phyloP scores from a whole-genome alignment of 1,140 invertebrate genomes.

The Tetramorium simillimum region DNA sequence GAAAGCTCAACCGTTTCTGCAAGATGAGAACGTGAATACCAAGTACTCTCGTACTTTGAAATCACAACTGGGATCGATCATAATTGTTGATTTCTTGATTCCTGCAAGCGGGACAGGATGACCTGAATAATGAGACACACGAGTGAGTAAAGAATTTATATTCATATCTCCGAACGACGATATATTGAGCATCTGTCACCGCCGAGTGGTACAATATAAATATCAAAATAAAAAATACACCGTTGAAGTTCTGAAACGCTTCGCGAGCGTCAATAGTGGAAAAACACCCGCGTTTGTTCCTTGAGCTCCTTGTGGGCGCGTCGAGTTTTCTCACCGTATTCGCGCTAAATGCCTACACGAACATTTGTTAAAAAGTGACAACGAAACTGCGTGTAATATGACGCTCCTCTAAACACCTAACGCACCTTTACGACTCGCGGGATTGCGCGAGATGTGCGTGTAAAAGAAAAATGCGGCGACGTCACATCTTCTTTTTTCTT shows the following conservation, averaged over 20 bases:
- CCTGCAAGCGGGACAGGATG: background rate
- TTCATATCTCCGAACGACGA: slow-evolving; percentile 1
- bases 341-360: background rate
- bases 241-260: background rate
- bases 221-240: slow-evolving; percentile 38
- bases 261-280: background rate
- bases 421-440: background rate
- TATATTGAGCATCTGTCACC: slow-evolving; percentile 28
- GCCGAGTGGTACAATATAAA: slow-evolving; percentile 35
- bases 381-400: slow-evolving; percentile 3
- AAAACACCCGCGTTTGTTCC: background rate
- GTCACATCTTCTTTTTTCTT: background rate
- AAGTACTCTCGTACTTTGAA: too few relatives aligned
- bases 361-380: background rate
- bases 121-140: background rate
- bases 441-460: background rate
- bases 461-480: background rate
- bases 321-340: background rate
- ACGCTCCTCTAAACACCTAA: background rate
- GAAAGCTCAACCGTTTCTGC: too few relatives aligned
- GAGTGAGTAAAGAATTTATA: slow-evolving; percentile 23
- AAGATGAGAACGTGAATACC: too few relatives aligned
- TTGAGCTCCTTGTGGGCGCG: background rate
- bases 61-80: too few relatives aligned
- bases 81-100: background rate